Evolutionary conservation across 2,113 vertebrate species (phyloP), one percentile per base, ranked within the genome.

Genomic region (Rostratula benghalensis): DNA sequence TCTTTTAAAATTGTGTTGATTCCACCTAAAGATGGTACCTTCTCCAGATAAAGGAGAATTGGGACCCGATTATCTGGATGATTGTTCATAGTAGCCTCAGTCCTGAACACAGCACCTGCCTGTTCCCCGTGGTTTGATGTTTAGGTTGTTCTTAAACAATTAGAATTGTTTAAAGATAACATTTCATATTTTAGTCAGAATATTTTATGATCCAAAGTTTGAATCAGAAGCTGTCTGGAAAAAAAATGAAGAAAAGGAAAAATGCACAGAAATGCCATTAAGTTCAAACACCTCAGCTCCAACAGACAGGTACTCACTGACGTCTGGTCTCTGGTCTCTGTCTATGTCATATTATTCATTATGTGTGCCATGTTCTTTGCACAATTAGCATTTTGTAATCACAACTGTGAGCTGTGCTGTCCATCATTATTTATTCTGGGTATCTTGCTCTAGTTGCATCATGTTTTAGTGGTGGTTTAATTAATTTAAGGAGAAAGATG

Each of bases 131-230:
- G 48, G 13, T 54, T 31, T 79, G 27, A 37, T 45, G 9, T 56
- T 37, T 80, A 73, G 19, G 22, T 60, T 82, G 20, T 41, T 56
- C 46, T 51, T 71, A 68, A 71, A 67, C 56, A 22, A 31, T 53
- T 69, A 53, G 11, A 21, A 1, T 16, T 86, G 87, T 88, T 41
- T 16, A 17, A 82, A 83, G 19, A 76, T 60, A 12, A 12, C 33
- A 22, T 83, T 95, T 96, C 8, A 3, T 95, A 25, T 97, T 98
- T 89, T 96, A 99, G 99, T 96, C 99, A 98, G 99, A 99, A 94
- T 99, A 99, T 98, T 99, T 99, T 97, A 99, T 99, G 98, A 99
- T 99, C 89, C 99, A 99, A 98, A 98, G 98, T 98, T 98, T 99
- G 97, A 99, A 99, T 97, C 98, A 99, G 97, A 99, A 99, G 98